These are phyloP conservation scores for Toxotes lorentzi DNA, from an alignment of 2,797 vertebrate species.

Conservation along the genomic window DNA sequence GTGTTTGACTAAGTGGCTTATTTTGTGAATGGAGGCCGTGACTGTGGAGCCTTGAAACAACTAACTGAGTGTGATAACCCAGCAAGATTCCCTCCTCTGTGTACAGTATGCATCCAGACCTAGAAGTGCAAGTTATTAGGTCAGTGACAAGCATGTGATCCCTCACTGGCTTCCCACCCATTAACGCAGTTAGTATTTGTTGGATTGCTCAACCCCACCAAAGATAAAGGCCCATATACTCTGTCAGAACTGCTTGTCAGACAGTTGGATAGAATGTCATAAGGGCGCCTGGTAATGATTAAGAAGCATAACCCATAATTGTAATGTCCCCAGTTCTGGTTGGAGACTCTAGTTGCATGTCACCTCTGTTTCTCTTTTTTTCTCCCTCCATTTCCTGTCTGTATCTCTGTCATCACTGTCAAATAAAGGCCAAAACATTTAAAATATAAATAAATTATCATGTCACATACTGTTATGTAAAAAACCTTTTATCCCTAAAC, in stretches of 20 bases:
- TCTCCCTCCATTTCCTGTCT: background rate
- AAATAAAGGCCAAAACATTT: background rate
- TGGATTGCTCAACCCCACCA: background rate
- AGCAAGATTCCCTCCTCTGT: background rate
- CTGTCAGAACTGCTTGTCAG: background rate
- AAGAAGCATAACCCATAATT: background rate
- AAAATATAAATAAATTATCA: slow-evolving; percentile 5
- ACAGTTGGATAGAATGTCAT: background rate
- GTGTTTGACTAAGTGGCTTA: background rate
- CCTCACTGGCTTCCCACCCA: slow-evolving; percentile 12
- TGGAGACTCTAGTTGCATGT: background rate
- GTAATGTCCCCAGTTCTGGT: background rate
- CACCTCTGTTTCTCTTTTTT: background rate
- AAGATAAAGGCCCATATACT: background rate
- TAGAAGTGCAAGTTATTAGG: background rate
- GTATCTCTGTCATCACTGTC: background rate
- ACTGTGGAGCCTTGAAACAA: background rate
- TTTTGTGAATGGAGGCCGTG: slow-evolving; percentile 21
- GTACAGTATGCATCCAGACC: background rate
- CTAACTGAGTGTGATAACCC: background rate
- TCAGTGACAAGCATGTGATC: background rate
- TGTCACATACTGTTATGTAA: slow-evolving; percentile 15
- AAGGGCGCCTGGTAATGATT: background rate
- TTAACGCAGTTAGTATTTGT: background rate
- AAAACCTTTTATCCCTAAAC: slow-evolving; percentile 14